Conservation (phyloP, 2,888 invertebrate species). For the Amorpha juglandis region DNA sequence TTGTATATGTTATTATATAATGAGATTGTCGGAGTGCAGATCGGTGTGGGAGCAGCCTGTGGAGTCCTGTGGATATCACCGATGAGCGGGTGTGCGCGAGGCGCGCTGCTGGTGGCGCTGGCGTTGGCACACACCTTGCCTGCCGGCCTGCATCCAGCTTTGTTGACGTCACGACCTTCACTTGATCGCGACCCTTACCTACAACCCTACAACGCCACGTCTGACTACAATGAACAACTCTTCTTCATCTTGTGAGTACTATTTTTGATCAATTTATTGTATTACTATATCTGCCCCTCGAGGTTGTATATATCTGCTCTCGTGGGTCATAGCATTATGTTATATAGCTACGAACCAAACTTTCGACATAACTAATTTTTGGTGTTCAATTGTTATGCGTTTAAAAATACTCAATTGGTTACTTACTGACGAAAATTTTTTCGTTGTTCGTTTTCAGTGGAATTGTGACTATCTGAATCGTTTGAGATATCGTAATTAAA, state of each 20-base stretch:
- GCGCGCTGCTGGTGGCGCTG: conserved; percentile 53
- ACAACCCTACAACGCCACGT: conserved; percentile 56
- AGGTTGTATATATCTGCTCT: too few relatives aligned
- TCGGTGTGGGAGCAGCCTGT: conserved; percentile 68
- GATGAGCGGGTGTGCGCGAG: conserved; percentile 59
- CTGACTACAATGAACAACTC: conserved; percentile 51
- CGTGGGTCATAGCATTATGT: too few relatives aligned
- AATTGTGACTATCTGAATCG: too few relatives aligned
- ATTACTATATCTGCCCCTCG: too few relatives aligned
- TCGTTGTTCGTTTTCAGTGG: too few relatives aligned
- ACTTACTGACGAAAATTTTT: too few relatives aligned
- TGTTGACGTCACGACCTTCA: conserved; percentile 56
- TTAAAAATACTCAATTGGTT: too few relatives aligned
- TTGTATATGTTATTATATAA: background rate
- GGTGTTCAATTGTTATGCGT: too few relatives aligned
- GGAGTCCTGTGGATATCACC: conserved; percentile 73
- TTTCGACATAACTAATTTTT: too few relatives aligned
- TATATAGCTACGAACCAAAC: too few relatives aligned
- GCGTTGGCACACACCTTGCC: conserved; percentile 62
- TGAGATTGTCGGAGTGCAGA: conserved; percentile 43
- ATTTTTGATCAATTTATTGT: background rate
- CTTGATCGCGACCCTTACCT: conserved; percentile 67
- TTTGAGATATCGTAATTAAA: too few relatives aligned
- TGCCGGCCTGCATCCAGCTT: conserved; percentile 55
- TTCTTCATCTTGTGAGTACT: conserved; percentile 50